A percentile compares a stretch with the other conserved stretches of the same genome.
Evolutionary conservation across 2,888 invertebrate genomes (phyloP).

Genomic region (Villa cingulata): DNA sequence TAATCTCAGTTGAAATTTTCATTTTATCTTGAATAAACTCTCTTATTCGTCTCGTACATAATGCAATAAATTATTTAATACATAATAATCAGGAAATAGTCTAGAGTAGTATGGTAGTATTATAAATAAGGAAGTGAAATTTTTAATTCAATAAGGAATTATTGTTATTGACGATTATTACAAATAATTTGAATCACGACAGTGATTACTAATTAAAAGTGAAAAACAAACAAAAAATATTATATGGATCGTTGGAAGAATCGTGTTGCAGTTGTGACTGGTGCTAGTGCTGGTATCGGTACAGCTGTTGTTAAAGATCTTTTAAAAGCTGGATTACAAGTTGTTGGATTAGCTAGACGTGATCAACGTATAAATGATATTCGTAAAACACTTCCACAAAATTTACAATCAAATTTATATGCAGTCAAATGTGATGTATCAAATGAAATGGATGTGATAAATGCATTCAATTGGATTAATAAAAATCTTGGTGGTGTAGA

Average conservation of each 20-base stretch:
- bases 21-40: not conserved
- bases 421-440: slow-evolving; percentile 39
- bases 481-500: slow-evolving; percentile 40
- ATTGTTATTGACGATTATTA: too few relatives aligned
- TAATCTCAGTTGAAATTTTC: not conserved
- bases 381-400: slow-evolving; percentile 19
- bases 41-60: not conserved
- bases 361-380: slow-evolving; percentile 30
- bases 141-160: not conserved
- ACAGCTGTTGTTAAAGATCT: slow-evolving; percentile 36
- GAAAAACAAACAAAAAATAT: not conserved
- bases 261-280: slow-evolving; percentile 47
- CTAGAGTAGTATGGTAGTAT: too few relatives aligned
- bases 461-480: slow-evolving; percentile 39
- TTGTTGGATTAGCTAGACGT: slow-evolving; percentile 42
- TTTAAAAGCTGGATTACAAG: slow-evolving; percentile 38
- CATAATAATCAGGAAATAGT: too few relatives aligned
- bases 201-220: too few relatives aligned
- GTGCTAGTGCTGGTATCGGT: slow-evolving; percentile 48
- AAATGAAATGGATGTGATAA: slow-evolving; percentile 40
- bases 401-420: slow-evolving; percentile 27
- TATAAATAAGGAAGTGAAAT: too few relatives aligned
- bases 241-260: slow-evolving; percentile 45
- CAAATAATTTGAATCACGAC: too few relatives aligned
- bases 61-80: too few relatives aligned